Conservation (phyloP, 2,113 vertebrate genomes). For the Scatophagus argus region DNA sequence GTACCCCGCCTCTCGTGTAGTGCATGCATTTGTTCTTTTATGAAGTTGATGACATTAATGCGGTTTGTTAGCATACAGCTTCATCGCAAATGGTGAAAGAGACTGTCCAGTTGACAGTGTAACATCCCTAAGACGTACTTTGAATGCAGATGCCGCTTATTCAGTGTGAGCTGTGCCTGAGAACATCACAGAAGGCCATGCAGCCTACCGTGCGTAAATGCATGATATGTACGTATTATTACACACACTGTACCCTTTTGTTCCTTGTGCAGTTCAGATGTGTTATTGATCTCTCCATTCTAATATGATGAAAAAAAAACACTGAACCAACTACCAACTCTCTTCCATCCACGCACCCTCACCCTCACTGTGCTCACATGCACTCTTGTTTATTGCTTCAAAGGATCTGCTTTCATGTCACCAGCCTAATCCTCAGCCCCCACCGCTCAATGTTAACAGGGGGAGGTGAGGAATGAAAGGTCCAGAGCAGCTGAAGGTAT, state of each 20-base stretch:
- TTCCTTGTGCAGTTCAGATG: background rate
- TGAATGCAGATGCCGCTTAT: too few species aligned
- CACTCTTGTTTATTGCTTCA: constrained; percentile 39
- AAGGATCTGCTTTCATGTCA: constrained; percentile 59
- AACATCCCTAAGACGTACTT: too few species aligned
- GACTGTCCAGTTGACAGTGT: background rate
- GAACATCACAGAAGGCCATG: too few species aligned
- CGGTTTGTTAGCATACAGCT: background rate
- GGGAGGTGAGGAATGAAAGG: constrained; percentile 60
- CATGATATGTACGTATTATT: too few species aligned
- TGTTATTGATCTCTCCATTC: background rate
- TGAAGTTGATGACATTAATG: background rate
- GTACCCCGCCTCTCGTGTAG: too few species aligned
- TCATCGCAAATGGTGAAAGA: background rate
- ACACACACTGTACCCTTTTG: background rate
- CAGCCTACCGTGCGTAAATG: too few species aligned
- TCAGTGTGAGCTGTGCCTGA: too few species aligned
- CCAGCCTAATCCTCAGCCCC: constrained; percentile 39
- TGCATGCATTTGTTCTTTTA: too few species aligned
- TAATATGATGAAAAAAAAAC: background rate
- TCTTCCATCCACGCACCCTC: background rate
- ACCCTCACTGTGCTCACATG: background rate
- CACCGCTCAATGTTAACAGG: constrained; percentile 41
- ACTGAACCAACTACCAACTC: background rate
- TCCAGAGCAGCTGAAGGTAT: constrained; percentile 55